These are phyloP conservation scores for Apodemia hepburni DNA, from an alignment of 2,888 invertebrate genomes.

Conservation along the genomic window DNA sequence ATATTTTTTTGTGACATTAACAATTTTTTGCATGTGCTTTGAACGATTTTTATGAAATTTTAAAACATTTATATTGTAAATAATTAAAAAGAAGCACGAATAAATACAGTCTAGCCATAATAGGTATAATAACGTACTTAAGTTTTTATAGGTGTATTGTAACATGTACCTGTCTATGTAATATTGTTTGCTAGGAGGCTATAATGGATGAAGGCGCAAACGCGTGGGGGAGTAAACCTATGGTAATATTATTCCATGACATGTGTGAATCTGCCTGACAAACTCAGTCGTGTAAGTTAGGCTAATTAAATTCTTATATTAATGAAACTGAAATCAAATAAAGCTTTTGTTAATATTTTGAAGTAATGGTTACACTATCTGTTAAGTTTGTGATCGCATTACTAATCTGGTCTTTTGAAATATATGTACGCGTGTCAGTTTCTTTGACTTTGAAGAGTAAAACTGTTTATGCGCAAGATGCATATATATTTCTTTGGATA, in stretches of 20 bases:
- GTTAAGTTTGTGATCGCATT: too few species aligned
- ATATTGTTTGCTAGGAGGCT: not conserved
- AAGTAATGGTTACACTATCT: not conserved
- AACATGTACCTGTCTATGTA: conserved; percentile 1
- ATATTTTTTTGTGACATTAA: too few species aligned
- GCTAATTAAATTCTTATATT: not conserved
- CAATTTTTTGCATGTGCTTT: too few species aligned
- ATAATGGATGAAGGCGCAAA: not conserved
- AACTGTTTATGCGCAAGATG: too few species aligned
- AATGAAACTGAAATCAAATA: too few species aligned
- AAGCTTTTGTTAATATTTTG: not conserved
- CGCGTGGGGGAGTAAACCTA: not conserved
- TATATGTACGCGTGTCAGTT: too few species aligned
- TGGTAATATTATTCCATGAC: not conserved
- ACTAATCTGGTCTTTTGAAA: too few species aligned
- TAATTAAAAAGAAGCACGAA: too few species aligned
- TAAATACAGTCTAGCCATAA: not conserved
- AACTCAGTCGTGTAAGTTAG: not conserved
- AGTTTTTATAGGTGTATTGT: not conserved
- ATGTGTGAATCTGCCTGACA: not conserved
- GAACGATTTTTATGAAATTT: too few species aligned
- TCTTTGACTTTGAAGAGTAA: too few species aligned
- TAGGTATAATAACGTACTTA: not conserved
- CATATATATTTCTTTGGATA: too few species aligned
- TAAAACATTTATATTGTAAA: too few species aligned